Base-by-base conservation (phyloP, 2,888 invertebrate genomes). In the Tinea semifulvella region DNA sequence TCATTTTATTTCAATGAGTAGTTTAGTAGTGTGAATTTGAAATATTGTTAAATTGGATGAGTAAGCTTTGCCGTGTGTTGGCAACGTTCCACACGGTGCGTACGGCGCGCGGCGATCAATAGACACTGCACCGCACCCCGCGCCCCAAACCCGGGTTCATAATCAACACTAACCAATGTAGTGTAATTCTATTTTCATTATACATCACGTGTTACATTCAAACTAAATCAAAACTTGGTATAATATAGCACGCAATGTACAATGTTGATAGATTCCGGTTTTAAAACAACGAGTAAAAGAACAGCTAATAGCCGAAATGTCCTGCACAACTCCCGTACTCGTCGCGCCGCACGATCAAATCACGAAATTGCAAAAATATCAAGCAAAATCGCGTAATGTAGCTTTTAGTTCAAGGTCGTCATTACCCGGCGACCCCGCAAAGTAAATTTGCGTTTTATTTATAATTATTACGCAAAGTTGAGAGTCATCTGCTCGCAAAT, bases 321-420 rank as follows among this genome's bases (percentile, higher is more conserved):
- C n/a, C n/a, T n/a, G n/a, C n/a, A n/a, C n/a, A n/a, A n/a, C 31
- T 31, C 31, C 31, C 31, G n/a, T n/a, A n/a, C n/a, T 31, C 13
- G 6, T 22, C 31, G 31, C 31, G 31, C 7, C 31, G 13, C 31
- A 31, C 31, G 13, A n/a, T 10, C 51, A 53, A 54, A 51, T 50
- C 56, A 51, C 47, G 47, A 57, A 56, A 50, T 60, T 51, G 57
- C 56, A 57, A 52, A 50, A 57, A 60, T 57, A 51, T 51, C 56
- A 52, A 56, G 35, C 14, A 62, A 61, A 57, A 31, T 2, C 31
- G 31, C 31, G 31, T 31, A 31, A 31, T 31, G 31, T 31, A 31
- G 31, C 31, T 50, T 57, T 52, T 61, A 58, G 65, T 68, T 68
- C 75, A 73, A 70, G 72, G 73, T 68, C 67, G 56, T 31, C 31